Evolutionary conservation across 2,888 invertebrate genomes (phyloP).

Genomic region (Megamerina dolium): DNA sequence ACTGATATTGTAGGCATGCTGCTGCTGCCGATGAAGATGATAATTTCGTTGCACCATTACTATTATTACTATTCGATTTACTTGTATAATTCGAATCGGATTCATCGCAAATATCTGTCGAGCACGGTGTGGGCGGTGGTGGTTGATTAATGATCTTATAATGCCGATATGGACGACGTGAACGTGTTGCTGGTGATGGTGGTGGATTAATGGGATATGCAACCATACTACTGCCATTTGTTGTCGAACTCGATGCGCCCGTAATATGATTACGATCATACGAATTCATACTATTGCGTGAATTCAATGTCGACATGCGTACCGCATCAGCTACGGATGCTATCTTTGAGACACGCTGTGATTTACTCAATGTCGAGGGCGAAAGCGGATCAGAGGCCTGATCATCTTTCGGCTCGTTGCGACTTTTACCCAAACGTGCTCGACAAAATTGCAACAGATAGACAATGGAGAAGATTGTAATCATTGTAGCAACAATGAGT

Average conservation of each 20-base stretch:
- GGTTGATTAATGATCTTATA: constrained; percentile 74
- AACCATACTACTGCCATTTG: constrained; percentile 49
- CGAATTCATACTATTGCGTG: constrained; percentile 58
- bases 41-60: constrained; percentile 41
- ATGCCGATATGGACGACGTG: constrained; percentile 70
- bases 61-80: constrained; percentile 50
- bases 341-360: constrained; percentile 47
- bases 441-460: constrained; percentile 54
- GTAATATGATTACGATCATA: constrained; percentile 68
- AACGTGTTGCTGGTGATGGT: constrained; percentile 79
- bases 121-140: constrained; percentile 91
- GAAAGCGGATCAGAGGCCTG: constrained; percentile 63
- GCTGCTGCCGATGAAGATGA: constrained; percentile 42
- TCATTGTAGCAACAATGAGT: constrained; percentile 54
- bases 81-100: constrained; percentile 69
- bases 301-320: constrained; percentile 61
- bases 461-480: constrained; percentile 53
- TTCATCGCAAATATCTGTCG: constrained; percentile 89
- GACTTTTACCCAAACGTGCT: constrained; percentile 51
- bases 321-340: constrained; percentile 53
- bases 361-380: constrained; percentile 50
- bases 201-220: constrained; percentile 86
- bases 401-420: constrained; percentile 56
- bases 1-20: constrained; percentile 53
- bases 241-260: constrained; percentile 52